phyloP scores from a whole-genome alignment of 2,888 invertebrate genomes.

The Orthonychiurus folsomi region DNA sequence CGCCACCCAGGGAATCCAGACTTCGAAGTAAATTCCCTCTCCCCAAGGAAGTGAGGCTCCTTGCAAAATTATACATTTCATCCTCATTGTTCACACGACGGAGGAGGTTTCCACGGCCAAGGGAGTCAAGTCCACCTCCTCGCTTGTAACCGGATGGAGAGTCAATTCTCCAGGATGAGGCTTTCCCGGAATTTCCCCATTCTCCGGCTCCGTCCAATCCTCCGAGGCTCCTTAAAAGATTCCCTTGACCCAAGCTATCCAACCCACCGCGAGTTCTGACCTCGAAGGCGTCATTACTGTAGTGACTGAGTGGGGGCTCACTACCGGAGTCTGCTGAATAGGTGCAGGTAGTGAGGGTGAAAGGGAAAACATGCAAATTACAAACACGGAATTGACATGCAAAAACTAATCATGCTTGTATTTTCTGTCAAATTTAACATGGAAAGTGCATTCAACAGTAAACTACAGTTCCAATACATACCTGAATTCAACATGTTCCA shows the following conservation, averaged over 20 bases:
- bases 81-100: slow-evolving; percentile 35
- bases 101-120: slow-evolving; percentile 48
- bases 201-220: slow-evolving; percentile 19
- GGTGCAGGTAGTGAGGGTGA: no score
- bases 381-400: background rate
- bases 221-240: slow-evolving; percentile 17
- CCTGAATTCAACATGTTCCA: slow-evolving; percentile 14
- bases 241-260: slow-evolving; percentile 22
- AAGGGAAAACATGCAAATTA: no score
- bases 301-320: background rate
- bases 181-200: slow-evolving; percentile 33
- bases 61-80: slow-evolving; percentile 30
- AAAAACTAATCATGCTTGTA: background rate
- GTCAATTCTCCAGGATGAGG: slow-evolving; percentile 13
- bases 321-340: background rate
- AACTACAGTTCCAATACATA: background rate
- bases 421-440: background rate
- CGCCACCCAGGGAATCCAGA: slow-evolving; percentile 48
- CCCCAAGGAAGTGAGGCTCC: slow-evolving; percentile 23
- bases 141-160: slow-evolving; percentile 41
- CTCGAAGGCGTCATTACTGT: background rate
- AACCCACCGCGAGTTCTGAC: slow-evolving; percentile 3
- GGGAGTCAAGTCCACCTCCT: slow-evolving; percentile 44
- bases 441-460: background rate
- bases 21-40: slow-evolving; percentile 41